These are phyloP conservation scores for Pimpla rufipes DNA, from an alignment of 2,888 invertebrate genomes.

Conservation along the genomic window DNA sequence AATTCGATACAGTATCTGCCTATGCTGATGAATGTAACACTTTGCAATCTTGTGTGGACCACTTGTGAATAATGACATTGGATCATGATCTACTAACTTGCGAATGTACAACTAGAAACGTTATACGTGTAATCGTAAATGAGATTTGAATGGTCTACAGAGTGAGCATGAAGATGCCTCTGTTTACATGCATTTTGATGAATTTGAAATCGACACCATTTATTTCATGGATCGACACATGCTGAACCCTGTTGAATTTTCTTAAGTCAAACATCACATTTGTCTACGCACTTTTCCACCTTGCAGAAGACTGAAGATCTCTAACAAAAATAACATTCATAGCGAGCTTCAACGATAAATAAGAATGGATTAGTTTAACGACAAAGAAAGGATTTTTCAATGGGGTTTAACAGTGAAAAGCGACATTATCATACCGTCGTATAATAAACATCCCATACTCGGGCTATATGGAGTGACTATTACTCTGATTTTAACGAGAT, in stretches of 20 bases:
- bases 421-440: neutral
- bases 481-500: conserved; percentile 47
- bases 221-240: neutral
- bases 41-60: too few relatives aligned
- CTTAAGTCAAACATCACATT: too few relatives aligned
- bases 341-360: neutral
- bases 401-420: neutral
- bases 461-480: conserved; percentile 20
- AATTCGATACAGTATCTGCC: too few relatives aligned
- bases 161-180: neutral
- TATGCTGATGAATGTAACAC: too few relatives aligned
- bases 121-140: neutral
- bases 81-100: too few relatives aligned
- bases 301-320: too few relatives aligned
- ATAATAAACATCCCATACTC: conserved; percentile 19
- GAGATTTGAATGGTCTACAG: too few relatives aligned
- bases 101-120: too few relatives aligned
- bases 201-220: neutral
- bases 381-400: neutral
- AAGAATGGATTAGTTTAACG: neutral
- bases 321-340: neutral
- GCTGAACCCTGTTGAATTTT: too few relatives aligned
- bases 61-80: too few relatives aligned
- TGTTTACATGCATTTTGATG: neutral
- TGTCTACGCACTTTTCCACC: too few relatives aligned